A percentile compares a stretch with the other conserved stretches of the same genome.
Evolutionary conservation across 30 jellyfish, hydroid and myxozoan genomes (phyloP).

Genomic region (Euphysa ruthae): DNA sequence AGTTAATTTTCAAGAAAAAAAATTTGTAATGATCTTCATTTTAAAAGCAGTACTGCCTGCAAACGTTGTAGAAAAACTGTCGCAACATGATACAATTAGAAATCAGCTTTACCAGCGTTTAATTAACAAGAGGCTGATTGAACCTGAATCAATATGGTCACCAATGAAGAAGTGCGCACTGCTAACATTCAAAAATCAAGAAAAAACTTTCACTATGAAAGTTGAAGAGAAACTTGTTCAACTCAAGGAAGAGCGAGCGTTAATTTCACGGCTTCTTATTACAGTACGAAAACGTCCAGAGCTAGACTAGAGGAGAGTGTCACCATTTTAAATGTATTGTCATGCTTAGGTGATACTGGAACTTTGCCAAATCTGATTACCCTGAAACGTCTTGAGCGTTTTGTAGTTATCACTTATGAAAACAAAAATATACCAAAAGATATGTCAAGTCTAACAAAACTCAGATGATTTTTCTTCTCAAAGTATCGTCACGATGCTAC

Average conservation of each 20-base stretch:
- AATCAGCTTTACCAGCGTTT: background rate
- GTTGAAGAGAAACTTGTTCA: too few relatives aligned
- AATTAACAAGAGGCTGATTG: background rate
- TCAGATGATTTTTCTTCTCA: background rate
- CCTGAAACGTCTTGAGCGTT: too few relatives aligned
- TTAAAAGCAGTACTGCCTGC: constrained; percentile 5
- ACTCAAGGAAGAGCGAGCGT: too few relatives aligned
- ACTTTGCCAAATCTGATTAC: too few relatives aligned
- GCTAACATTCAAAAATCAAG: too few relatives aligned
- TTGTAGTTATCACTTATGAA: too few relatives aligned
- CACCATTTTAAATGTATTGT: too few relatives aligned
- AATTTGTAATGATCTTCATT: background rate
- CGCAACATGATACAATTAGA: too few relatives aligned
- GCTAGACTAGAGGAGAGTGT: background rate
- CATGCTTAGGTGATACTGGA: too few relatives aligned
- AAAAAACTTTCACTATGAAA: too few relatives aligned
- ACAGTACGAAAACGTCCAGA: constrained; percentile 16
- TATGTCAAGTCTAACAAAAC: background rate
- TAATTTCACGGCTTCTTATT: constrained; percentile 6
- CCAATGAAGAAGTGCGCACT: too few relatives aligned
- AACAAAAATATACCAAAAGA: background rate
- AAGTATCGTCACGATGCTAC: too few relatives aligned
- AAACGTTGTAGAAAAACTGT: background rate
- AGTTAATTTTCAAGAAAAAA: constrained; percentile 2
- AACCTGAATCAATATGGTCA: background rate